These are phyloP conservation scores for Ochotona curzoniae DNA, from an alignment of 2,113 vertebrate genomes.

Conservation along the genomic window DNA sequence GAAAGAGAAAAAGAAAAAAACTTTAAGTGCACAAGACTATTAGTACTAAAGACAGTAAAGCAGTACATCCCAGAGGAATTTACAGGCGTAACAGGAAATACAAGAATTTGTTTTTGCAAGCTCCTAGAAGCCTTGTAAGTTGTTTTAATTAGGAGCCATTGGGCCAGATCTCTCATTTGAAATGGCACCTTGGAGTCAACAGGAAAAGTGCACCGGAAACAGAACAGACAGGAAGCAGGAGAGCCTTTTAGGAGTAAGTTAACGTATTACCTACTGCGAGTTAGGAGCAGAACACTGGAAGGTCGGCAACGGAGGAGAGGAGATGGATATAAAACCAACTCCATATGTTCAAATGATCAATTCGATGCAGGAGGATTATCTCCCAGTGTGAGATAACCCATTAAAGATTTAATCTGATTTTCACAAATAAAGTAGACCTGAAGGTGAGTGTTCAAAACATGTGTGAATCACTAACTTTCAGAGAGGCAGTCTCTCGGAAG, in stretches of 20 bases:
- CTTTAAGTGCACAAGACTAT: not conserved
- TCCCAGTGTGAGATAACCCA: not conserved
- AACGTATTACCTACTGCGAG: not conserved
- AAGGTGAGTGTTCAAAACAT: constrained; percentile 2
- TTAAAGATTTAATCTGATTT: constrained; percentile 27
- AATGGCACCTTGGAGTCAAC: not conserved
- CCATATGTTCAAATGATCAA: not conserved
- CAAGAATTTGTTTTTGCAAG: not conserved
- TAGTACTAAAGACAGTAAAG: not conserved
- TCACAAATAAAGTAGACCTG: not conserved
- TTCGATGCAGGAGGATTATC: not conserved
- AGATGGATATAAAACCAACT: not conserved
- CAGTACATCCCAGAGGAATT: not conserved
- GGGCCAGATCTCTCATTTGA: not conserved
- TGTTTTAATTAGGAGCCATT: not conserved
- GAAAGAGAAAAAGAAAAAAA: not conserved
- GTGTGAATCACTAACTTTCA: not conserved
- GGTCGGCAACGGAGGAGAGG: not conserved
- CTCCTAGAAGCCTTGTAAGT: not conserved
- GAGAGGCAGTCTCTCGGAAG: not conserved
- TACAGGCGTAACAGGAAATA: not conserved
- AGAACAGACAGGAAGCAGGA: not conserved
- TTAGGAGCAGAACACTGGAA: not conserved
- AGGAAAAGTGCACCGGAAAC: not conserved
- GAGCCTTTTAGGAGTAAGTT: not conserved